Evolutionary conservation across 2,888 invertebrate species (phyloP), one percentile per base, ranked within the genome.

Genomic region (Myopa tessellatipennis): DNA sequence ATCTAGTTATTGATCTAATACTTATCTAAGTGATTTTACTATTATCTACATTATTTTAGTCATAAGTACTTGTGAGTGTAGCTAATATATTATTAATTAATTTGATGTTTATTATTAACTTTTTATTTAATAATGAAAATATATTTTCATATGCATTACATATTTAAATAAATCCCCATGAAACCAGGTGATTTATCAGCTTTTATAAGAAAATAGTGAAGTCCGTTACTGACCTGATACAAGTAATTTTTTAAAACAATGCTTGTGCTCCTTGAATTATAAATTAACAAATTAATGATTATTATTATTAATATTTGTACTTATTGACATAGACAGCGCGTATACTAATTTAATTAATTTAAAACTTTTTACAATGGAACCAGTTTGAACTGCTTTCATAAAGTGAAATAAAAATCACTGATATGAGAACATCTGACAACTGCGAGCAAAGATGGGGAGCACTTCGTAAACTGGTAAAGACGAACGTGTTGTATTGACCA

Each of bases 401-500:
- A 61, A 77, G 50, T 80, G 76, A 76, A 80, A 77, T 38, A 73
- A 75, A 63, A 77, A 72, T 71, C 81, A 80, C 60, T n/a, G 55
- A 5, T 6, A 55, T 5, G 10, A 10, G 65, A 40, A 58, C 71
- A 50, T 74, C 55, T 71, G 65, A 74, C 18, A 65, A 55, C 58
- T 52, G 38, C 7, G 60, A 68, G 14, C 26, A 65, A 70, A 72
- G 71, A 58, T 81, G 71, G 26, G 26, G 26, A 63, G 36, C 40
- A 77, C 63, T 77, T 77, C 7, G 45, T 67, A 79, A 84, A 83
- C 82, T 83, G 83, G 85, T 79, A 80, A 60, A 34, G 34, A 14
- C 45, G 45, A 77, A 67, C 7, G 52, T 75, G 38, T 55, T 68
- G 75, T 65, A 50, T 74, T 63, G 18, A 8, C 36, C 60, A 18